Evolutionary conservation across 2,797 vertebrate genomes (phyloP).

Genomic region (Fratercula arctica): DNA sequence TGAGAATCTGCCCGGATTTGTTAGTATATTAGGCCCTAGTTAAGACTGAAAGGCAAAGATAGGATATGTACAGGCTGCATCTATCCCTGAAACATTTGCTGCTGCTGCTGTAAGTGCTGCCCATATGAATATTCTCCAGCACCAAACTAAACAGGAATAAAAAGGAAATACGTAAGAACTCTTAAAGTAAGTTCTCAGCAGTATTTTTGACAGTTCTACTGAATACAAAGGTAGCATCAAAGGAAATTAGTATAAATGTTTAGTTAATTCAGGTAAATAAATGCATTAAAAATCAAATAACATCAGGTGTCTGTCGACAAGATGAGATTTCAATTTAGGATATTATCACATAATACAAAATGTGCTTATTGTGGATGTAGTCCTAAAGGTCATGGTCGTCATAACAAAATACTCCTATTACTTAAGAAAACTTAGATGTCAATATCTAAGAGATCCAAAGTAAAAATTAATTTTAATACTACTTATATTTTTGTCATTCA

Average conservation of each 20-base stretch:
- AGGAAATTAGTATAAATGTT: background rate
- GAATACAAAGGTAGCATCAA: background rate
- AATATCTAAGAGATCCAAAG: background rate
- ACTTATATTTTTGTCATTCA: background rate
- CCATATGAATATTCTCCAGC: background rate
- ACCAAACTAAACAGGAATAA: background rate
- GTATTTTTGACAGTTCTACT: background rate
- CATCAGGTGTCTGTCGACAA: background rate
- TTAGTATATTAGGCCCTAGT: constrained; percentile 9
- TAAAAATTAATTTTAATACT: background rate
- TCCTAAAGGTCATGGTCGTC: background rate
- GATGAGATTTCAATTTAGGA: background rate
- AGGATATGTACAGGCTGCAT: background rate
- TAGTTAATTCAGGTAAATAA: background rate
- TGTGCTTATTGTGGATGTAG: background rate
- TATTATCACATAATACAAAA: background rate
- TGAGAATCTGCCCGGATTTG: background rate
- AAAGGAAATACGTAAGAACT: background rate
- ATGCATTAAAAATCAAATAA: background rate
- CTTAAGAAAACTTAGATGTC: background rate
- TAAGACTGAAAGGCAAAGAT: constrained; percentile 17
- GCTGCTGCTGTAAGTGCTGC: background rate
- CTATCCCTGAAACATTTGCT: background rate
- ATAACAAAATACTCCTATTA: background rate
- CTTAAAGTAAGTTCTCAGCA: background rate